Base-by-base conservation (phyloP, 2,888 invertebrate genomes). In the Allygus modestus region DNA sequence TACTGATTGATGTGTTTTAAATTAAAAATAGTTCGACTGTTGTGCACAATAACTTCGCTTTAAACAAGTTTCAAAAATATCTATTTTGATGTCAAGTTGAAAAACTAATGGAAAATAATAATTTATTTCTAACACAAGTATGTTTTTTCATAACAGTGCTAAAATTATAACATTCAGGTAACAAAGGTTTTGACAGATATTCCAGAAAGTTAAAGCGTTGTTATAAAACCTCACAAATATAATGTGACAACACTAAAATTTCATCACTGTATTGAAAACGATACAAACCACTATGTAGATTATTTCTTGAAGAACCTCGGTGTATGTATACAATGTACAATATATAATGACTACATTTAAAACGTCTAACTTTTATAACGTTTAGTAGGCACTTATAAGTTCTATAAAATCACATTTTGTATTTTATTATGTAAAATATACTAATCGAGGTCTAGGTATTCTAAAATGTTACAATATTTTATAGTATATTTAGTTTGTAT, bases 331-430 rank as follows among this genome's bases (percentile, higher is more conserved):
- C 77, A 79, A 58, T 79, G 9, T 79, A 79, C 58, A 79, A 77
- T 77, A 43, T 46, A 51, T 51, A 54, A 58, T 79, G 28, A 37
- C 51, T 79, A 79, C 33, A 79, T 79, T 54, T 58, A 79, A 58
- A 79, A 54, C 58, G 33, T 31, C 79, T 79, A 79, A 17, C n/a
- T 9, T n/a, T 26, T 37, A 31, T 58, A 79, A 79, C 51, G 46
- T 51, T 77, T 33, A 51, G 20, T 77, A 79, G 79, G 79, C 79
- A 79, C 79, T 79, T 79, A 79, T 11, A 79, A 51, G 46, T 79
- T 58, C 79, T 79, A 79, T 31, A 37, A 51, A 77, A 79, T 79
- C 79, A 79, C 79, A 79, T 77, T 73, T 77, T 41, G 12, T 69
- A 69, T 37, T 23, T 41, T 69, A 69, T 41, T n/a, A 71, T 0